A percentile compares a stretch with the other conserved stretches of the same genome.
phyloP scores from a whole-genome alignment of 2,797 vertebrate genomes.

The Diceros bicornis region DNA sequence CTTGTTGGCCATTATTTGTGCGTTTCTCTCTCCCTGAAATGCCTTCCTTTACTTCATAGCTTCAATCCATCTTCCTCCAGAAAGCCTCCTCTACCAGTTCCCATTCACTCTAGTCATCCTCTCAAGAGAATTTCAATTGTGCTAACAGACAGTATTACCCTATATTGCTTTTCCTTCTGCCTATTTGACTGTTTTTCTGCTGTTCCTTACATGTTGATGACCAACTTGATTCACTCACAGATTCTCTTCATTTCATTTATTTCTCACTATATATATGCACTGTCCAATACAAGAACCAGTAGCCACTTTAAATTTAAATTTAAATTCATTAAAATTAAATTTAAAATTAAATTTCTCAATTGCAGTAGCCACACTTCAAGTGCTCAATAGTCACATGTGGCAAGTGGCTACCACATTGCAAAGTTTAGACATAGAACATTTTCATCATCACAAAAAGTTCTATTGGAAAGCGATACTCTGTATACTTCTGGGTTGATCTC shows the following conservation, averaged over 20 bases:
- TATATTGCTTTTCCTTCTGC: constrained; percentile 29
- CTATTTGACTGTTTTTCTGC: background rate
- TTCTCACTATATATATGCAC: background rate
- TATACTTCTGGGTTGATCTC: background rate
- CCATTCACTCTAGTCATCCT: background rate
- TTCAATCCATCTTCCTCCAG: background rate
- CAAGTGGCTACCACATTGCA: background rate
- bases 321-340: constrained; percentile 41
- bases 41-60: background rate
- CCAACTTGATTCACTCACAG: constrained; percentile 17
- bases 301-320: background rate
- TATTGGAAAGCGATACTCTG: background rate
- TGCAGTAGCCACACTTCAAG: background rate
- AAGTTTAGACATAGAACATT: background rate
- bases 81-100: background rate
- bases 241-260: constrained; percentile 29
- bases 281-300: background rate
- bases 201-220: background rate
- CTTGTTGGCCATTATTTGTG: background rate
- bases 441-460: background rate
- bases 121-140: constrained; percentile 47
- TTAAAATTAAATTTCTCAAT: background rate
- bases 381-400: background rate
- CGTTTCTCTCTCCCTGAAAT: background rate
- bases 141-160: background rate